Conservation (phyloP, 1,140 invertebrate species). For the Drosophila cardini region DNA sequence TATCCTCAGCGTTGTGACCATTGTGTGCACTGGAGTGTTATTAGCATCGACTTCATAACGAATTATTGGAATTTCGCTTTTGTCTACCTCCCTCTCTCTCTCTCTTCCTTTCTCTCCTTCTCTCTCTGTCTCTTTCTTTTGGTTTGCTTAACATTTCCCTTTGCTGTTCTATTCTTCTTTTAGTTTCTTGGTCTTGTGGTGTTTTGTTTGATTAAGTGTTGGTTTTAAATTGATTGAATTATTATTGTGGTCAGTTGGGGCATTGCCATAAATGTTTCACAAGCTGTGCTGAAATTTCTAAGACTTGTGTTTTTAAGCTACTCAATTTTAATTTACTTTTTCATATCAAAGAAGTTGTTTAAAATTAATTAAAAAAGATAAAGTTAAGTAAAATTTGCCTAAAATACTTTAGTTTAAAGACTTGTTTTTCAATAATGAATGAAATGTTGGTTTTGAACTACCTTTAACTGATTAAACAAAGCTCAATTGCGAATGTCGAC, state of each 20-base stretch:
- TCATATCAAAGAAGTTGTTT: too few species aligned
- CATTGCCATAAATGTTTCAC: slow-evolving; percentile 10
- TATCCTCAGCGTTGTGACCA: slow-evolving; percentile 55
- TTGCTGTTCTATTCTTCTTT: slow-evolving; percentile 43
- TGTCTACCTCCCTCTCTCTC: slow-evolving; percentile 12
- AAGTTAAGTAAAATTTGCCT: too few species aligned
- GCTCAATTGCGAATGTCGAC: slow-evolving; percentile 31
- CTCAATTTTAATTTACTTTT: too few species aligned
- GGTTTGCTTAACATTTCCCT: slow-evolving; percentile 21
- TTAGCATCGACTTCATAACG: slow-evolving; percentile 81
- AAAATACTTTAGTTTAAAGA: too few species aligned
- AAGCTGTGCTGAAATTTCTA: too few species aligned
- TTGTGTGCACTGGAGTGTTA: slow-evolving; percentile 78
- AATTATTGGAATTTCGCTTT: slow-evolving; percentile 75
- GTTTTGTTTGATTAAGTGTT: slow-evolving; percentile 63
- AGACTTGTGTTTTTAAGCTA: too few species aligned
- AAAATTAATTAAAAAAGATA: too few species aligned
- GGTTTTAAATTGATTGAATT: slow-evolving; percentile 80
- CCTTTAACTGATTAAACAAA: slow-evolving; percentile 43
- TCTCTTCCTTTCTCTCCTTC: background rate
- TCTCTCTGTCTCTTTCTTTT: slow-evolving; percentile 5
- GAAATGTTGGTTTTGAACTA: slow-evolving; percentile 18
- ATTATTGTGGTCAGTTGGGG: slow-evolving; percentile 57
- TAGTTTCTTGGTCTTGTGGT: slow-evolving; percentile 38
- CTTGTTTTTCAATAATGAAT: background rate